Percentiles rank a stretch among this genome's conserved stretches.
Evolutionary conservation across 2,113 vertebrate species (phyloP).

Genomic region (Todiramphus chloris): DNA sequence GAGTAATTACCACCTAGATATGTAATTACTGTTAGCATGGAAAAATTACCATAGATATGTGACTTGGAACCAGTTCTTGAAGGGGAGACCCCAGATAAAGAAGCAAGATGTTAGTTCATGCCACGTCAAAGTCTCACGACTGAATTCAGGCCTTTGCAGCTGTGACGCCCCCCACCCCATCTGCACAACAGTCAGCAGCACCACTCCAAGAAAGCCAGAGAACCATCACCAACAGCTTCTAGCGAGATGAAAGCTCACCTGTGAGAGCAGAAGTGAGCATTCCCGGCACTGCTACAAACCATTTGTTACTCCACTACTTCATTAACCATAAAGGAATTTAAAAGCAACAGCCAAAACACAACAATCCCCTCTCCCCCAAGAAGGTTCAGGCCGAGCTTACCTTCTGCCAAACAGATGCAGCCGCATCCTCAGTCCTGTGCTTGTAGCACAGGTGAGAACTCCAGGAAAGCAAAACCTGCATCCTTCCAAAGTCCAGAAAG

Average conservation of each 20-base stretch:
- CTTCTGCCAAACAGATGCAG: not conserved
- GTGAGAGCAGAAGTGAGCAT: not conserved
- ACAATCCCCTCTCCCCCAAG: not conserved
- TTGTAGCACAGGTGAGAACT: not conserved
- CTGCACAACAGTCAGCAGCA: not conserved
- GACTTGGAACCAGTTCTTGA: not conserved
- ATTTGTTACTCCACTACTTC: not conserved
- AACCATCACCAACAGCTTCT: not conserved
- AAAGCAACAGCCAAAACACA: not conserved
- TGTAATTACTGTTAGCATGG: not conserved
- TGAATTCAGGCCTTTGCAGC: not conserved
- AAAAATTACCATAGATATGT: not conserved
- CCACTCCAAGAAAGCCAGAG: not conserved
- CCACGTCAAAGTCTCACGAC: rapidly evolving
- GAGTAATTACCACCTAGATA: not conserved
- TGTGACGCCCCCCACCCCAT: not conserved
- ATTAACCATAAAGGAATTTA: not conserved
- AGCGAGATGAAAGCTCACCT: not conserved
- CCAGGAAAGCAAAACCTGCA: not conserved
- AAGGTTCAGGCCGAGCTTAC: not conserved
- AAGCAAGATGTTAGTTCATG: not conserved
- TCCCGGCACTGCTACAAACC: not conserved
- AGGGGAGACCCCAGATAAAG: not conserved
- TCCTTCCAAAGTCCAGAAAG: not conserved
- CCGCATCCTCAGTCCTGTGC: not conserved